A percentile compares a stretch with the other conserved stretches of the same genome.
phyloP scores from a whole-genome alignment of 2,797 vertebrate genomes.

The Eulemur albifrons region DNA sequence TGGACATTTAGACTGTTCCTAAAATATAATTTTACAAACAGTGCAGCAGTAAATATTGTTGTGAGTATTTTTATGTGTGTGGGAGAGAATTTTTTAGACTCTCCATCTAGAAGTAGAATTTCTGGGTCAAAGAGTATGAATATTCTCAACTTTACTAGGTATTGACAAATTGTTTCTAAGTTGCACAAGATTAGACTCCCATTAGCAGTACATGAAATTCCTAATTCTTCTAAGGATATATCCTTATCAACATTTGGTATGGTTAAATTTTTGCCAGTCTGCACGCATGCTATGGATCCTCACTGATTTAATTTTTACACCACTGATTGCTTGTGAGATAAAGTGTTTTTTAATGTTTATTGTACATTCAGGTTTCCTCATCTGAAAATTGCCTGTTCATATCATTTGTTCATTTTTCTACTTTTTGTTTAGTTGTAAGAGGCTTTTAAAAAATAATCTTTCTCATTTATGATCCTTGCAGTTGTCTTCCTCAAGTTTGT shows the following conservation, averaged over 20 bases:
- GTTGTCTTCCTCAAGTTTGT: neutral
- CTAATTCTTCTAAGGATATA: neutral
- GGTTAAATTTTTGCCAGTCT: neutral
- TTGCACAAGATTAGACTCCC: neutral
- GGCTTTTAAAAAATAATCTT: neutral
- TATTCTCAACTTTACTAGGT: neutral
- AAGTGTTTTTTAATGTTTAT: neutral
- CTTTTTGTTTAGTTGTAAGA: neutral
- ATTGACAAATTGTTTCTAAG: neutral
- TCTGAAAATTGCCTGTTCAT: neutral
- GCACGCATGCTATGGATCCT: neutral
- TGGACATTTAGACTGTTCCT: neutral
- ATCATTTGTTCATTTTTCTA: constrained; percentile 14
- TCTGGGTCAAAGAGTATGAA: neutral
- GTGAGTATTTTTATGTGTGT: neutral
- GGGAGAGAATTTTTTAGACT: neutral
- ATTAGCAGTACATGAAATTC: neutral
- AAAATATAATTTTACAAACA: constrained; percentile 32
- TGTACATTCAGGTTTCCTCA: neutral
- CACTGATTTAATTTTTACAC: neutral
- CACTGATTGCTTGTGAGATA: neutral
- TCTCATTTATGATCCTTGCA: neutral
- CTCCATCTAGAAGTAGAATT: neutral
- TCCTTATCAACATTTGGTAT: neutral
- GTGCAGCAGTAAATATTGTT: neutral